Evolutionary conservation across 2,797 vertebrate species (phyloP).

Genomic region (Rousettus madagascariensis): DNA sequence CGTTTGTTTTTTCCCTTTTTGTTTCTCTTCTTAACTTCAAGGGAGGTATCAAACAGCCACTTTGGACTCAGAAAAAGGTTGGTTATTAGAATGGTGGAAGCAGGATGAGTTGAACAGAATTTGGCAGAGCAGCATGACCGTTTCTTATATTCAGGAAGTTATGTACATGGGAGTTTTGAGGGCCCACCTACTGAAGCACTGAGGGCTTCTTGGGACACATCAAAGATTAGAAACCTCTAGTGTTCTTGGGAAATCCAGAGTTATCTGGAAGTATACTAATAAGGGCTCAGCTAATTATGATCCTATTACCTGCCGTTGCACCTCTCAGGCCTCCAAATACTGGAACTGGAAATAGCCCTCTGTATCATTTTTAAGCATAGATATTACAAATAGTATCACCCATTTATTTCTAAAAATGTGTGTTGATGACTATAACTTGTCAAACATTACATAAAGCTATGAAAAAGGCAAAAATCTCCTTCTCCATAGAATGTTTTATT

Average conservation of each 20-base stretch:
- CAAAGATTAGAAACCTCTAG: background rate
- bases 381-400: background rate
- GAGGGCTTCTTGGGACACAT: background rate
- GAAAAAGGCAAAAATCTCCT: background rate
- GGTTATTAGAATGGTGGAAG: background rate
- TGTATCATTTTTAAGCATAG: background rate
- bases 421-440: background rate
- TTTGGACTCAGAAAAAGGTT: background rate
- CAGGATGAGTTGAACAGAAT: background rate
- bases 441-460: background rate
- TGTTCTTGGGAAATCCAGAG: background rate
- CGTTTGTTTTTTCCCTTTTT: background rate
- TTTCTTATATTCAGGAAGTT: background rate
- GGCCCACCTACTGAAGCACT: background rate
- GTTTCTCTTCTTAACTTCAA: background rate
- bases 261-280: background rate
- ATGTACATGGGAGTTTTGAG: background rate
- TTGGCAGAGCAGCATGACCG: background rate
- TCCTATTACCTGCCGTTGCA: background rate
- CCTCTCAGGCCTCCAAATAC: background rate
- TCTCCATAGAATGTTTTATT: background rate
- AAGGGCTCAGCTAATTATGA: background rate
- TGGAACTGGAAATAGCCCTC: background rate
- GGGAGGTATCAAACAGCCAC: background rate
- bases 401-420: background rate